phyloP scores from a whole-genome alignment of 2,113 vertebrate genomes.

The Suncus etruscus region DNA sequence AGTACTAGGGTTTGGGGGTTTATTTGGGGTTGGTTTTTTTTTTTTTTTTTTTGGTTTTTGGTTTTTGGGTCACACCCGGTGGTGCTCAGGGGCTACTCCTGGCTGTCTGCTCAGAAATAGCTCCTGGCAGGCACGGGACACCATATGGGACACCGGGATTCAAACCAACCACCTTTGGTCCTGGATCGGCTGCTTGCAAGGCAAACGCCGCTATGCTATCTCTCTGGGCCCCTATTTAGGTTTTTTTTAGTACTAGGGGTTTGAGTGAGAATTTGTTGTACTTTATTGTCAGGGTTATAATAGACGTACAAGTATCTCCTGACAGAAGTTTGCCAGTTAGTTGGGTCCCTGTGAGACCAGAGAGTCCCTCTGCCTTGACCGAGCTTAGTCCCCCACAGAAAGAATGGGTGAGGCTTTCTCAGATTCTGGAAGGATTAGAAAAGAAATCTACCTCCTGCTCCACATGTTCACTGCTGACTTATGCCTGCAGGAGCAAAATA shows the following conservation, averaged over 20 bases:
- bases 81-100: too few relatives aligned
- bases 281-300: neutral
- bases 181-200: too few relatives aligned
- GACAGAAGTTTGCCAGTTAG: neutral
- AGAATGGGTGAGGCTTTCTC: neutral
- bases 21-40: too few relatives aligned
- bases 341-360: neutral
- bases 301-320: neutral
- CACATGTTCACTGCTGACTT: neutral
- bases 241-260: neutral
- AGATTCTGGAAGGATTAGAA: neutral
- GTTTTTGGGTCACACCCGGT: too few relatives aligned
- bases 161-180: too few relatives aligned
- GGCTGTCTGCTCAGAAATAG: too few relatives aligned
- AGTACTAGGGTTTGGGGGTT: neutral
- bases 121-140: too few relatives aligned
- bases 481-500: constrained; percentile 40
- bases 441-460: neutral
- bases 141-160: too few relatives aligned
- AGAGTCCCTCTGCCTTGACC: neutral
- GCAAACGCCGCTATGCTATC: too few relatives aligned
- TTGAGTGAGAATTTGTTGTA: neutral
- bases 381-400: neutral
- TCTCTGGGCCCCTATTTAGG: too few relatives aligned
- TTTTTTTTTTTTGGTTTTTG: too few relatives aligned